These are phyloP conservation scores for Oryctolagus cuniculus DNA, from an alignment of 2,113 vertebrate genomes.

Conservation along the genomic window DNA sequence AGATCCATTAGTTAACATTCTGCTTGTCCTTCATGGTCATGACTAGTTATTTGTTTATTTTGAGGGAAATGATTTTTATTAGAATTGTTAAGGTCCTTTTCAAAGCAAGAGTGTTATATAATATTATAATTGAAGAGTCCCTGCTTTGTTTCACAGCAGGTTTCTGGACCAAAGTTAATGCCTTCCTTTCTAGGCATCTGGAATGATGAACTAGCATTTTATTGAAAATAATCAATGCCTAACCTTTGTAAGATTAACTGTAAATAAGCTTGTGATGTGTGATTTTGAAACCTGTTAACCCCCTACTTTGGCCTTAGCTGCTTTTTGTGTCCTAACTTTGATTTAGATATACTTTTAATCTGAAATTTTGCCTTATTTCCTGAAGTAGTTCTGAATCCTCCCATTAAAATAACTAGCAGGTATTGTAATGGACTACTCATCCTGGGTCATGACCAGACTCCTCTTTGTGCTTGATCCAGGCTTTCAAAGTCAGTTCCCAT, in stretches of 20 bases:
- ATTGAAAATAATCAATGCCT: conserved; percentile 59
- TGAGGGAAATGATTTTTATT: conserved; percentile 45
- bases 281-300: background rate
- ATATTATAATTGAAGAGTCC: conserved; percentile 41
- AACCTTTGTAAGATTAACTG: background rate
- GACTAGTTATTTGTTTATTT: conserved; percentile 65
- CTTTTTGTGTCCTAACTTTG: conserved; percentile 35
- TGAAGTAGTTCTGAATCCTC: conserved; percentile 31
- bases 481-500: conserved; percentile 54
- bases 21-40: conserved; percentile 7
- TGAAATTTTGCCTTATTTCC: background rate
- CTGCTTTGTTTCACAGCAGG: conserved; percentile 7
- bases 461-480: background rate
- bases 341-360: background rate
- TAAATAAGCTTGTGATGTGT: conserved; percentile 44
- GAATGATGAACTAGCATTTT: conserved; percentile 18
- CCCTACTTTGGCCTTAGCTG: background rate
- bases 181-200: conserved; percentile 57
- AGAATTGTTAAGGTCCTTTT: conserved; percentile 50
- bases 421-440: background rate
- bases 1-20: conserved; percentile 40
- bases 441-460: background rate
- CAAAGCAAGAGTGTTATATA: conserved; percentile 25
- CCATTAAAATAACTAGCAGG: background rate
- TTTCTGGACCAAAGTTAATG: conserved; percentile 58